Conservation (phyloP, 2,113 vertebrate genomes). For the Toxostoma redivivum region DNA sequence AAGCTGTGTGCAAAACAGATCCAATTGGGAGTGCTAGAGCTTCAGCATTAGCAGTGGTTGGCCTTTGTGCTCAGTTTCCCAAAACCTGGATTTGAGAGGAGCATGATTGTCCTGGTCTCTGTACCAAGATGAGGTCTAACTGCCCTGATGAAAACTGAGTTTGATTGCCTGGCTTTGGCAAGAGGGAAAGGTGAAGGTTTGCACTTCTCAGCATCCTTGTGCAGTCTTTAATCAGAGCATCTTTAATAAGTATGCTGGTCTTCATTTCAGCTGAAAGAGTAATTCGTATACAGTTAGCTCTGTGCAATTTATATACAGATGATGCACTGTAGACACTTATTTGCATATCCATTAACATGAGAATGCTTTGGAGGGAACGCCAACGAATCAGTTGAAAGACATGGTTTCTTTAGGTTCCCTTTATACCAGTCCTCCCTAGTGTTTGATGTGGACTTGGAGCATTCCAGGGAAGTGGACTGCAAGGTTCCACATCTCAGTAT, state of each 20-base stretch:
- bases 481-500: background rate
- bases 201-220: background rate
- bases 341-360: slow-evolving; percentile 41
- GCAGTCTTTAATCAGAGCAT: background rate
- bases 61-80: background rate
- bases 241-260: background rate
- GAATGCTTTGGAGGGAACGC: slow-evolving; percentile 33
- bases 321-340: slow-evolving; percentile 18
- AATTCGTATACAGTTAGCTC: background rate
- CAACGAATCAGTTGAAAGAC: slow-evolving; percentile 22
- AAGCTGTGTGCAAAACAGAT: background rate
- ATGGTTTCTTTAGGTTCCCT: background rate
- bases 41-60: background rate
- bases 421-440: background rate
- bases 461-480: background rate
- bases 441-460: slow-evolving; percentile 13
- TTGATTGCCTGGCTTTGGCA: background rate
- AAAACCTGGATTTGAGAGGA: background rate
- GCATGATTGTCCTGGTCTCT: background rate
- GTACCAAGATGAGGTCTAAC: background rate
- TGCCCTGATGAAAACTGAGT: background rate
- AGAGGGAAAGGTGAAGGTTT: background rate
- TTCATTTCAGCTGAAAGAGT: background rate
- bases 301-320: slow-evolving; percentile 18
- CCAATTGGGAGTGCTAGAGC: background rate